Conservation (phyloP, 2,797 vertebrate species). For the Lindbergichthys nudifrons region DNA sequence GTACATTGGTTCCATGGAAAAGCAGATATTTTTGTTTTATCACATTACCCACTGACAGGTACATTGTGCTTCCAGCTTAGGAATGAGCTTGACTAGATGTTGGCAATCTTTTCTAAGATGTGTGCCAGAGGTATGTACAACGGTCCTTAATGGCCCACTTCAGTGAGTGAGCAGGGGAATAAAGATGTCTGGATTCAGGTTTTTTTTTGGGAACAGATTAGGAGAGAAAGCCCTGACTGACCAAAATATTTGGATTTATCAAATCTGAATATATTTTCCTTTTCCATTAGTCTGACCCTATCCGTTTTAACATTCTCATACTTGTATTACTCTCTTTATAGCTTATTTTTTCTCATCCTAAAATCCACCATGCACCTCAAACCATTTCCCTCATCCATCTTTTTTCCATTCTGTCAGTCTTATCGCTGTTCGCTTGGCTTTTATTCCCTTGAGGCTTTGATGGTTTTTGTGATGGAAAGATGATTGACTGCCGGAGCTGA, state of each 20-base stretch:
- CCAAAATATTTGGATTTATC: constrained; percentile 44
- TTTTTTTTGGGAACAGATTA: constrained; percentile 69
- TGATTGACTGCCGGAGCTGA: constrained; percentile 74
- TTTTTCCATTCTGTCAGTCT: constrained; percentile 55
- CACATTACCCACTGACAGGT: constrained; percentile 39
- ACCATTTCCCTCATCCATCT: constrained; percentile 20
- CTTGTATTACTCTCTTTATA: constrained; percentile 8
- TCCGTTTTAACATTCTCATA: neutral
- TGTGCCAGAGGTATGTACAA: constrained; percentile 29
- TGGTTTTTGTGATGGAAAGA: constrained; percentile 62
- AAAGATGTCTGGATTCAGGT: constrained; percentile 68
- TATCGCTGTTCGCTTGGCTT: constrained; percentile 70
- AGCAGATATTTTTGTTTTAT: constrained; percentile 23
- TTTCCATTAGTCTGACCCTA: constrained; percentile 7
- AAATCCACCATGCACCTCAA: constrained; percentile 16
- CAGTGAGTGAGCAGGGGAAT: constrained; percentile 60
- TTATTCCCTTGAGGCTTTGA: constrained; percentile 60
- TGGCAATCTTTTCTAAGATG: constrained; percentile 48
- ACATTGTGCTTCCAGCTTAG: constrained; percentile 40
- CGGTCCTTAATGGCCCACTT: constrained; percentile 48
- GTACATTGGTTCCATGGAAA: constrained; percentile 21
- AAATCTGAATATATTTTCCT: constrained; percentile 42
- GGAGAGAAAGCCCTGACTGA: constrained; percentile 53
- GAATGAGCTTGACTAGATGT: constrained; percentile 46
- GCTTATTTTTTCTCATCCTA: constrained; percentile 5